Evolutionary conservation across 2,113 vertebrate species (phyloP).

Genomic region (Gambusia holbrooki): DNA sequence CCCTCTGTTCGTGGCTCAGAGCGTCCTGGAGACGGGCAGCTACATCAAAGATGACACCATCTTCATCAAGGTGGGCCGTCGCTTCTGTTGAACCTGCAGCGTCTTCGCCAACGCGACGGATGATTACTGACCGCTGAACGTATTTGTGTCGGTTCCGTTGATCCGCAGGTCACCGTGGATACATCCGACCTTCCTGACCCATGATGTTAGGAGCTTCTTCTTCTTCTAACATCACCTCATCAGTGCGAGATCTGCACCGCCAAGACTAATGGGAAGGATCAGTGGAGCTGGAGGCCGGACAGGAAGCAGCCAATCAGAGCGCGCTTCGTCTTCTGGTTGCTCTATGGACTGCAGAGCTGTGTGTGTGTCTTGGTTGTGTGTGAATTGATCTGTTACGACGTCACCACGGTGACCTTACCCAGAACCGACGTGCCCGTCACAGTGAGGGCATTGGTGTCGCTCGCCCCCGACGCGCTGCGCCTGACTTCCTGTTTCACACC

Average conservation of each 20-base stretch:
- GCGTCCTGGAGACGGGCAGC: slow-evolving; percentile 92
- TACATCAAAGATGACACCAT: slow-evolving; percentile 99
- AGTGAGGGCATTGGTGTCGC: slow-evolving; percentile 33
- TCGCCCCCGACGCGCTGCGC: slow-evolving; percentile 78
- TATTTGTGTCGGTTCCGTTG: neutral
- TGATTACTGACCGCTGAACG: neutral
- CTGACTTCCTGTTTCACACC: slow-evolving; percentile 59
- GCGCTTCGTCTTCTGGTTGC: neutral
- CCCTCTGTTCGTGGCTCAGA: slow-evolving; percentile 95
- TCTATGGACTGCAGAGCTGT: slow-evolving; percentile 13
- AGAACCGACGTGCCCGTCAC: slow-evolving; percentile 38
- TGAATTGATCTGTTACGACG: slow-evolving; percentile 16
- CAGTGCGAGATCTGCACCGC: slow-evolving; percentile 21
- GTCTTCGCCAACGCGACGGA: neutral
- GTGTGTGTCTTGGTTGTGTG: slow-evolving; percentile 18
- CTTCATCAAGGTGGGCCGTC: slow-evolving; percentile 90
- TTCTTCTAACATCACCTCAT: slow-evolving; percentile 42
- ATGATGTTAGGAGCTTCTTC: slow-evolving; percentile 75
- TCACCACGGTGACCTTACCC: slow-evolving; percentile 37
- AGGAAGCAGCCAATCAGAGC: slow-evolving; percentile 41
- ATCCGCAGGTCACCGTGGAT: slow-evolving; percentile 87
- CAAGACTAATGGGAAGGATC: slow-evolving; percentile 48
- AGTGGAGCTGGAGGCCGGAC: slow-evolving; percentile 14
- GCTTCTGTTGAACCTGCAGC: neutral
- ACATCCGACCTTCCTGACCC: slow-evolving; percentile 97